phyloP scores from a whole-genome alignment of 2,888 invertebrate species.

The Frankliniella intonsa region DNA sequence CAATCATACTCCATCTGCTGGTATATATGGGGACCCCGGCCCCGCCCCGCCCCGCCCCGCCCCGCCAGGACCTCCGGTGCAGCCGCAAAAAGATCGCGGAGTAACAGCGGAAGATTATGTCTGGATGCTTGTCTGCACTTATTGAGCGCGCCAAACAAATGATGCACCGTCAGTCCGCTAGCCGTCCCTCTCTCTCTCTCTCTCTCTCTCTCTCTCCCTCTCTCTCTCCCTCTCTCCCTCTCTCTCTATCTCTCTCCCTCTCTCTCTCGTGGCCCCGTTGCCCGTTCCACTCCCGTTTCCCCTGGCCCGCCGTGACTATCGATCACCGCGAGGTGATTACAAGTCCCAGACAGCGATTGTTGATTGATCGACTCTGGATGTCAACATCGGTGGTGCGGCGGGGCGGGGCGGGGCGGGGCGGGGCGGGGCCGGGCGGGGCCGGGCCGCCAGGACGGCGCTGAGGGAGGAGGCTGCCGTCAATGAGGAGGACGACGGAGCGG shows the following conservation, averaged over 20 bases:
- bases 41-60: no score
- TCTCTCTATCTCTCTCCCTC: conserved; percentile 1
- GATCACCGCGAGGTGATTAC: neutral
- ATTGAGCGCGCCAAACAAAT: conserved; percentile 10
- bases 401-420: no score
- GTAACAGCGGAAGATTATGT: conserved; percentile 1
- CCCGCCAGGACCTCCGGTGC: neutral
- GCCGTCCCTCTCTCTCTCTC: conserved; percentile 4
- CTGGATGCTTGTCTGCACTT: conserved; percentile 10
- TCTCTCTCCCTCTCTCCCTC: conserved; percentile 8
- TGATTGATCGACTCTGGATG: neutral
- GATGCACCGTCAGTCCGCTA: neutral
- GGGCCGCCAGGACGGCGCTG: no score
- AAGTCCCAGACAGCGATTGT: neutral
- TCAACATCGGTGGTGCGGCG: neutral
- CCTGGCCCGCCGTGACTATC: neutral
- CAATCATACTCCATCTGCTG: neutral
- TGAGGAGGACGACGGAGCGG: no score
- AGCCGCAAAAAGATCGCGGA: neutral
- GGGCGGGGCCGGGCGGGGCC: no score
- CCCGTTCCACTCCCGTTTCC: neutral
- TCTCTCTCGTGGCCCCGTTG: neutral
- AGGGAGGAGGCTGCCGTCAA: no score
- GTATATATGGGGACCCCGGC: no score
- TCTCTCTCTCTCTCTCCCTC: conserved; percentile 13